Conservation (phyloP, 2,113 vertebrate species). For the Pseudopipra pipra region DNA sequence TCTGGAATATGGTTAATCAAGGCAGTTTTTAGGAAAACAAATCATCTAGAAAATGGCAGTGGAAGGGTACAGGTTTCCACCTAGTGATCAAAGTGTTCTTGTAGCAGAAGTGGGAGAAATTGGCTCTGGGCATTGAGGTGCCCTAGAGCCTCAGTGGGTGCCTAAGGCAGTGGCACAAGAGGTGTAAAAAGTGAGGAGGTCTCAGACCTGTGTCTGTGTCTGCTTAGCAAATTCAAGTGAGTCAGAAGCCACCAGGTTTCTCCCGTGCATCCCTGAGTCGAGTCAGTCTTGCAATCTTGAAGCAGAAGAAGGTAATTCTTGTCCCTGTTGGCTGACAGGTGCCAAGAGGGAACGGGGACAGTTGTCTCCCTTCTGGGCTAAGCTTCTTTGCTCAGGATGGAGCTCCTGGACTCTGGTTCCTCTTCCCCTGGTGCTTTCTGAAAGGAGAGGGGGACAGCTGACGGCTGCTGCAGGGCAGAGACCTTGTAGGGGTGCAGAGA, state of each 20-base stretch:
- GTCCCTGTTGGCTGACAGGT: background rate
- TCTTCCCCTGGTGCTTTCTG: background rate
- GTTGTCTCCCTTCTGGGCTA: background rate
- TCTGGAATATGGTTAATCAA: too few species aligned
- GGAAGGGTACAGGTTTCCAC: too few species aligned
- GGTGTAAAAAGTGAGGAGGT: background rate
- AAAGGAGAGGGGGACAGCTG: background rate
- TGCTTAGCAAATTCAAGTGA: background rate
- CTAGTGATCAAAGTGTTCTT: too few species aligned
- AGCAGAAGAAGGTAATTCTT: background rate
- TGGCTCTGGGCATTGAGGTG: too few species aligned
- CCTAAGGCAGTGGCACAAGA: background rate
- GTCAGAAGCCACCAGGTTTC: background rate
- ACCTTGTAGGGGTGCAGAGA: background rate
- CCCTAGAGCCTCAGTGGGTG: background rate
- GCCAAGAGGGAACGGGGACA: background rate
- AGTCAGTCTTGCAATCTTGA: background rate
- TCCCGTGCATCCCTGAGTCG: rapidly evolving
- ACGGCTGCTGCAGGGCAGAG: background rate
- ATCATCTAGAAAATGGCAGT: too few species aligned
- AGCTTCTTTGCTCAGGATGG: constrained; percentile 3
- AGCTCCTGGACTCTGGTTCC: background rate
- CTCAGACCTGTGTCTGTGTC: background rate
- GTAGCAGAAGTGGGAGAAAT: too few species aligned
- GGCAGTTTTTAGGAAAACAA: too few species aligned